Base-by-base conservation (phyloP, 2,113 vertebrate genomes). In the Gallinago jamesoni region DNA sequence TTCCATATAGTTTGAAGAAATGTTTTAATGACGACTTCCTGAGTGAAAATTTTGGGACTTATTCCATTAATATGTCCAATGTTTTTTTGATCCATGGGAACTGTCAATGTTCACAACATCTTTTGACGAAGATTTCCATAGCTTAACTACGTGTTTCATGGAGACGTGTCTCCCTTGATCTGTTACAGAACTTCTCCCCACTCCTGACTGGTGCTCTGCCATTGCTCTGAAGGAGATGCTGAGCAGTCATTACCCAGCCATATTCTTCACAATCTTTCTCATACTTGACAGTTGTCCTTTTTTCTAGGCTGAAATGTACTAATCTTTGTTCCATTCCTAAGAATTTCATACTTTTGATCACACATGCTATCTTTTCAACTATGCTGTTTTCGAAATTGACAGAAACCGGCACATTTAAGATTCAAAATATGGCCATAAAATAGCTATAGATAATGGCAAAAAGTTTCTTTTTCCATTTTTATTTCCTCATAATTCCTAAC, bases 121-220 rank as follows among this genome's bases (percentile, higher is more conserved):
- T 5, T 84, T 63, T 53, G 23, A 68, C 0, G 2, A 80, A 17
- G 11, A 84, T 63, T 87, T 81, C n/a, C 15, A 27, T 11, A 33
- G 25, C 9, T 66, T 47, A 70, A 45, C 52, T 9, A n/a, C 0
- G 2, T 1, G 5, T 87, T 67, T 62, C 6, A 45, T 6, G 6
- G 6, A 69, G 9, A 76, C 3, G 1, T 63, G 6, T 43, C 10
- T 84, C 17, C 14, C 31, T 37, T 22, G 14, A 16, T 80, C 24
- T 80, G 4, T 39, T 68, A 21, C 14, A 47, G 76, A 72, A 50
- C n/a, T 48, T 24, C 8, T 74, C 8, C 24, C 59, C 28, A 4
- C 12, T 73, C 18, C 18, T n/a, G 39, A 69, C n/a, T 1, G 0
- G 6, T 53, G 17, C 7, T 76, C 84, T 76, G 12, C 21, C 43